Evolutionary conservation across 1,140 invertebrate species (phyloP).

Genomic region (Macrobrachium rosenbergii): DNA sequence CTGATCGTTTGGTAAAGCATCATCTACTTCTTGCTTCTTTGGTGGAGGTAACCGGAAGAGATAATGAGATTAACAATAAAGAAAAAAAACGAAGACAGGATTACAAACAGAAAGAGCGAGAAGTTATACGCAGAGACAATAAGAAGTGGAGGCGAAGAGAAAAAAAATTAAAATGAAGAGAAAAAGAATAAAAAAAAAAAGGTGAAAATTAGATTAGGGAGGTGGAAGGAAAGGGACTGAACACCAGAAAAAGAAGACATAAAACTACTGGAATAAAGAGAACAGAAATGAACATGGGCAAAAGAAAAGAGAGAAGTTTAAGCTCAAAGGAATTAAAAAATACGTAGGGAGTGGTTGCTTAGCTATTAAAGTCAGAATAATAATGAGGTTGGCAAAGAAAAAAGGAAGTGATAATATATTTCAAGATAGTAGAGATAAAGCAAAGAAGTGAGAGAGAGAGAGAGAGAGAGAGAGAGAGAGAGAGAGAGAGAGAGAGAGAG

Average conservation of each 20-base stretch:
- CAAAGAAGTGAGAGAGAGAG: not conserved
- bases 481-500: not conserved
- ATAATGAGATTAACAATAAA: no score
- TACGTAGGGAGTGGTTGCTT: not conserved
- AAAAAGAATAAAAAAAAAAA: not conserved
- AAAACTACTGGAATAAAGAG: not conserved
- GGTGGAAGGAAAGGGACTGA: not conserved
- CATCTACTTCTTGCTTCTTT: no score
- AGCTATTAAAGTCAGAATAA: not conserved
- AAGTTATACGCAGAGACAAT: no score
- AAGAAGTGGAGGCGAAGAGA: not conserved
- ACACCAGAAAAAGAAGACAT: not conserved
- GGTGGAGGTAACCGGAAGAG: no score
- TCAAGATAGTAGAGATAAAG: not conserved
- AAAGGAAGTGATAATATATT: not conserved
- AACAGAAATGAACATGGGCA: not conserved
- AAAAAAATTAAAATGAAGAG: not conserved
- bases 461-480: constrained; percentile 14
- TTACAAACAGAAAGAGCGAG: no score
- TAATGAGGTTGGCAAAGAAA: not conserved
- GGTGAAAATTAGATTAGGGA: no score
- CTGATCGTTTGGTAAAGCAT: no score
- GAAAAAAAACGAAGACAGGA: no score
- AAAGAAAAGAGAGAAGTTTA: not conserved
- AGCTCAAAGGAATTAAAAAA: not conserved